A percentile compares a stretch with the other conserved stretches of the same genome.
Conservation (phyloP, 2,113 vertebrate species). For the Tapirus terrestris region DNA sequence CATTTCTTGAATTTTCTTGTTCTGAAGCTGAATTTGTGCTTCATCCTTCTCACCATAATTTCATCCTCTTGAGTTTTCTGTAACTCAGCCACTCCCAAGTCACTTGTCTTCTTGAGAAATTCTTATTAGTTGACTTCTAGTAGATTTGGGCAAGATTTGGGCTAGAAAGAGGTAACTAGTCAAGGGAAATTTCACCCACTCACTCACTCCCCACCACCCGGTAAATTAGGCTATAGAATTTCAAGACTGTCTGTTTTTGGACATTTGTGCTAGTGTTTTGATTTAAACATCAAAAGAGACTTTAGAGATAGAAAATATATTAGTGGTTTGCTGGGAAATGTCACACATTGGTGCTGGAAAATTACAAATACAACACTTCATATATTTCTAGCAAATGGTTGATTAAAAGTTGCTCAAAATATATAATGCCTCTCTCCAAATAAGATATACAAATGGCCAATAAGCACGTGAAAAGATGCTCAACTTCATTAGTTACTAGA, state of each 20-base stretch:
- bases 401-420: slow-evolving; percentile 41
- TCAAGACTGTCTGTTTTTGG: slow-evolving; percentile 5
- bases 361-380: slow-evolving; percentile 4
- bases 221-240: slow-evolving; percentile 38
- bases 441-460: background rate
- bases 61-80: background rate
- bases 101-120: background rate
- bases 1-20: background rate
- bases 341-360: background rate
- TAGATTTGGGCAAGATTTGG: slow-evolving; percentile 19
- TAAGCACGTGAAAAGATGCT: background rate
- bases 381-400: slow-evolving; percentile 12
- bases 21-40: slow-evolving; percentile 34
- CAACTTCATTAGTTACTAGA: background rate
- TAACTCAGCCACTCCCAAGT: background rate
- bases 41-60: background rate
- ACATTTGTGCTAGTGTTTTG: background rate
- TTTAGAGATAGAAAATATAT: background rate
- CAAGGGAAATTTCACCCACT: background rate
- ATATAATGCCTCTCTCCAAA: background rate
- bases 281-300: slow-evolving; percentile 54
- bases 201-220: too few species aligned
- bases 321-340: slow-evolving; percentile 33
- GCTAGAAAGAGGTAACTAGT: background rate
- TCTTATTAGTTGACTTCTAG: slow-evolving; percentile 8